Conservation (phyloP, 2,113 vertebrate species). For the Sebastes fasciatus region DNA sequence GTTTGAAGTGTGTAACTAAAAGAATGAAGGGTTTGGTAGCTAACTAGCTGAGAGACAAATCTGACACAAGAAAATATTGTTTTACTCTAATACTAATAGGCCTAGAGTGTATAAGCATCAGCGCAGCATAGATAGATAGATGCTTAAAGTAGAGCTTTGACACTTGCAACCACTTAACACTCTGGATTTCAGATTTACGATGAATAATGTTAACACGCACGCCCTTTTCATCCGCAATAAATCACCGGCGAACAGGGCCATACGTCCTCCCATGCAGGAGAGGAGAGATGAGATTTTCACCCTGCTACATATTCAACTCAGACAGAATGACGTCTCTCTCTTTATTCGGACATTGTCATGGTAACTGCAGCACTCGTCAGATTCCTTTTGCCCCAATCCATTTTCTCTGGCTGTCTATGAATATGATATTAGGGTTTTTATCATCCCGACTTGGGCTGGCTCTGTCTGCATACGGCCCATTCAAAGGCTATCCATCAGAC, state of each 20-base stretch:
- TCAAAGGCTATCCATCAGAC: slow-evolving; percentile 74
- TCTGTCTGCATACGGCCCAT: slow-evolving; percentile 65
- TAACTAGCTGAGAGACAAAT: slow-evolving; percentile 3
- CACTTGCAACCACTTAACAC: slow-evolving; percentile 29
- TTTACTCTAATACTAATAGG: slow-evolving; percentile 13
- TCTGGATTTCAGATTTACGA: slow-evolving; percentile 47
- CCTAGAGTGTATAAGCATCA: not conserved
- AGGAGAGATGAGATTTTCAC: slow-evolving; percentile 59
- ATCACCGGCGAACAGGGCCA: slow-evolving; percentile 41
- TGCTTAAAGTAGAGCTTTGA: slow-evolving; percentile 38
- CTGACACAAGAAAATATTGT: not conserved
- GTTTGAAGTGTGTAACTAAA: slow-evolving; percentile 13
- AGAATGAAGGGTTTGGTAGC: slow-evolving; percentile 1
- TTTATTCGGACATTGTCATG: slow-evolving; percentile 80
- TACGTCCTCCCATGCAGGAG: slow-evolving; percentile 21
- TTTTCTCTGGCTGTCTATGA: slow-evolving; percentile 80
- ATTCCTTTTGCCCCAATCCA: slow-evolving; percentile 74
- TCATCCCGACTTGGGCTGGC: slow-evolving; percentile 71
- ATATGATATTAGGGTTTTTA: slow-evolving; percentile 82
- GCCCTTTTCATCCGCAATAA: slow-evolving; percentile 45
- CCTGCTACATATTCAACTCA: slow-evolving; percentile 63
- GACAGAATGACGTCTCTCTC: slow-evolving; percentile 68
- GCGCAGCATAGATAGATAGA: slow-evolving; percentile 9
- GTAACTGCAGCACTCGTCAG: slow-evolving; percentile 75
- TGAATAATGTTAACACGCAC: slow-evolving; percentile 49